phyloP scores from a whole-genome alignment of 2,888 invertebrate genomes.

The Gisinianus flammeolus region DNA sequence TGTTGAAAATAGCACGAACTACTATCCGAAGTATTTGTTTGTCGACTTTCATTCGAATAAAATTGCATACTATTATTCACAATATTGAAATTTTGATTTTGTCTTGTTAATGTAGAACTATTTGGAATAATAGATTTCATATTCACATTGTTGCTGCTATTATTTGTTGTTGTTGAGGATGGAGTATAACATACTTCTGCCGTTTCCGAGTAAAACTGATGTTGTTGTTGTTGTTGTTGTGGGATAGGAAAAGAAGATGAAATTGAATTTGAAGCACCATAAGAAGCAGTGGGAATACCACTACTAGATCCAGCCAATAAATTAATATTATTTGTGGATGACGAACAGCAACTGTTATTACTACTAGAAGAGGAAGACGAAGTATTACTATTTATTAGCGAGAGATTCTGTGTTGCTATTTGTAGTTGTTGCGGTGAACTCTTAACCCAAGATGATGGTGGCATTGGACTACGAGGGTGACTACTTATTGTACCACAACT shows the following conservation, averaged over 20 bases:
- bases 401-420: slow-evolving; percentile 5
- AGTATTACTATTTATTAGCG: slow-evolving; percentile 20
- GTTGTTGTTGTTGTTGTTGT: slow-evolving; percentile 25
- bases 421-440: slow-evolving; percentile 16
- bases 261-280: slow-evolving; percentile 38
- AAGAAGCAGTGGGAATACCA: slow-evolving; percentile 27
- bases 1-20: slow-evolving; percentile 40
- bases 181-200: slow-evolving; percentile 19
- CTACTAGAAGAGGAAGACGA: slow-evolving; percentile 6
- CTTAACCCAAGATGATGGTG: slow-evolving; percentile 53
- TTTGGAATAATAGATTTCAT: too few relatives aligned
- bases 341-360: slow-evolving; percentile 33
- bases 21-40: not conserved
- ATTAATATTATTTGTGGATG: slow-evolving; percentile 28
- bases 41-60: slow-evolving; percentile 27
- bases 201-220: slow-evolving; percentile 29
- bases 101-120: slow-evolving; percentile 13
- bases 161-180: not conserved
- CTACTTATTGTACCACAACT: slow-evolving; percentile 16
- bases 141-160: not conserved
- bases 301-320: slow-evolving; percentile 21
- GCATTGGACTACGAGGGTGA: slow-evolving; percentile 43
- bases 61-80: slow-evolving; percentile 32
- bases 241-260: not conserved
- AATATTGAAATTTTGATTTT: slow-evolving; percentile 25